Base-by-base conservation (phyloP, 2,113 vertebrate genomes). In the Tonatia bakeri region DNA sequence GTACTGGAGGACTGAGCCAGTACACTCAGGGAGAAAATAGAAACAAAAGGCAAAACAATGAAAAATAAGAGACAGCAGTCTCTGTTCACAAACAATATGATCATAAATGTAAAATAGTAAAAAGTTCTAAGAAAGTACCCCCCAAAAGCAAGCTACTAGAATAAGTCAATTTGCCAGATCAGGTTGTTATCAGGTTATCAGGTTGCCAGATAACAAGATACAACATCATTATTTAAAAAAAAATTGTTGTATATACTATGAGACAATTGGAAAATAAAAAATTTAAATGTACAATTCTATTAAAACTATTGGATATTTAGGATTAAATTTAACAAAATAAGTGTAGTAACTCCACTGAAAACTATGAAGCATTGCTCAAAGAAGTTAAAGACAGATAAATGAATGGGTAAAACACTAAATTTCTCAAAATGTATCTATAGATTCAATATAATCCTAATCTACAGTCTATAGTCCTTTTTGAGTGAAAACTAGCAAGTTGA, bases 261-360 rank as follows among this genome's bases (percentile, higher is more conserved):
- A 54, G 82, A 95, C 16, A 93, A 90, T 26, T 70, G 26, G 31
- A 70, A 93, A 80, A 70, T 73, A 40, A 50, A n/a, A 52, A 75
- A 38, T 82, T 50, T 40, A 16, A 87, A 85, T 33, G 17, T 45
- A 26, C 3, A 88, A 11, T 65, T 88, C 76, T 4, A 88, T 56
- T 84, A 94, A 94, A 92, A 84, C 77, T 65, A 91, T 72, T 73
- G 76, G n/a, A 15, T n/a, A 90, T 54, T 77, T 87, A 87, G 31
- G 28, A 87, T 87, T 61, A 95, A 94, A 59, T 43, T 26, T 69
- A 59, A 90, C 3, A 69, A 91, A 88, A 31, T 56, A 72, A 88
- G 45, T 76, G 17, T 8, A 90, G 2, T 65, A 70, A 84, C 33
- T 50, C 3, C 43, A 70, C 4, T 82, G n/a, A 69, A 86, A 97